Conservation (phyloP, 2,888 invertebrate species). For the Drosophila merina region DNA sequence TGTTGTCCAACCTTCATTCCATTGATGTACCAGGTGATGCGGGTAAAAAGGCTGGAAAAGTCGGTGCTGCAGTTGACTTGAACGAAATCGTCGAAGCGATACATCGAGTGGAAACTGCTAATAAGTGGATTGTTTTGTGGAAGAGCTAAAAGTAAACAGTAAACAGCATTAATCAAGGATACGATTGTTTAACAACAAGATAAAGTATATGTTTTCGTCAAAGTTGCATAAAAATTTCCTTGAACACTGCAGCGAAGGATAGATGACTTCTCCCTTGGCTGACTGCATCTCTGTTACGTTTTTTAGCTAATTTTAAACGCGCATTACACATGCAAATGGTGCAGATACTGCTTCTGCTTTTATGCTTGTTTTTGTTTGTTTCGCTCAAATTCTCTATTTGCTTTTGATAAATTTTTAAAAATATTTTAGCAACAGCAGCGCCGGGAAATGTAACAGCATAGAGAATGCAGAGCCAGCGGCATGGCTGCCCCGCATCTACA, state of each 20-base stretch:
- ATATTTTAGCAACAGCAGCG: constrained; percentile 61
- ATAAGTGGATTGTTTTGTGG: constrained; percentile 82
- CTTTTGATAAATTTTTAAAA: constrained; percentile 80
- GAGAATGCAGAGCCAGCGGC: constrained; percentile 22
- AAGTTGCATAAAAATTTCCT: not conserved
- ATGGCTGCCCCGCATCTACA: constrained; percentile 70
- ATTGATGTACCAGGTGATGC: constrained; percentile 81
- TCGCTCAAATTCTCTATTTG: constrained; percentile 72
- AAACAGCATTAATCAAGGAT: not conserved
- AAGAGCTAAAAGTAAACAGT: constrained; percentile 66
- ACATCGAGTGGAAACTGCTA: constrained; percentile 79
- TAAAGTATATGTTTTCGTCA: not conserved
- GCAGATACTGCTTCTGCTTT: constrained; percentile 41
- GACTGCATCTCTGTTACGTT: constrained; percentile 53
- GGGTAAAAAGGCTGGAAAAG: constrained; percentile 80
- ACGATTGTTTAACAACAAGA: too few relatives aligned
- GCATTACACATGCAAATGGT: constrained; percentile 74
- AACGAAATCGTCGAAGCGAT: constrained; percentile 80
- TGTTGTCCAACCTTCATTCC: constrained; percentile 65
- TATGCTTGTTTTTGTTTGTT: constrained; percentile 17
- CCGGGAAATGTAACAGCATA: constrained; percentile 16
- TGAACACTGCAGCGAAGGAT: not conserved
- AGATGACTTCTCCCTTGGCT: constrained; percentile 23
- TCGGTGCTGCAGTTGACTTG: constrained; percentile 82
- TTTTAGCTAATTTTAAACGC: constrained; percentile 70